Conservation (phyloP, 1,140 invertebrate species). For the Penaeus japonicus region DNA sequence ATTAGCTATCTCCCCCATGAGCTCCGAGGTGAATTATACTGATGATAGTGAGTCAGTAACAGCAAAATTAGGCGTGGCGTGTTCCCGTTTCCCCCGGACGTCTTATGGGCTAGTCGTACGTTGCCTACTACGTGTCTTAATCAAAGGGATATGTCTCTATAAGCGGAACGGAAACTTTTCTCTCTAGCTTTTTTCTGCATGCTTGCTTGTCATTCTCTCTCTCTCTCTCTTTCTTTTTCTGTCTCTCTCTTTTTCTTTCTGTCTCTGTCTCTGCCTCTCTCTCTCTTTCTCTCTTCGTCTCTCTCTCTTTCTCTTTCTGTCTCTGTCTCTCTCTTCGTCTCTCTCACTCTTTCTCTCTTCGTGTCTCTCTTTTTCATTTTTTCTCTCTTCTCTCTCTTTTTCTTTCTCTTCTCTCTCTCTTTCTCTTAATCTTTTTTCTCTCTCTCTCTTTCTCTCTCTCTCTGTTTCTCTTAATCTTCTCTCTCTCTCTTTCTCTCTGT, state of each 20-base stretch:
- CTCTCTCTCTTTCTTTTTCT: background rate
- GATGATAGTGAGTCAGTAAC: too few species aligned
- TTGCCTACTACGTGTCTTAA: background rate
- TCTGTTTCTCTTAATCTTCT: background rate
- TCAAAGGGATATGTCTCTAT: background rate
- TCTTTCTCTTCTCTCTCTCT: background rate
- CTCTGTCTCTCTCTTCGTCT: background rate
- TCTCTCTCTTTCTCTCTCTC: background rate
- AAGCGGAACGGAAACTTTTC: background rate
- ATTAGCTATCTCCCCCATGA: too few species aligned
- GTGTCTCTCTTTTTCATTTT: background rate
- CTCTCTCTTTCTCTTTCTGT: constrained; percentile 34
- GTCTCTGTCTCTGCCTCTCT: constrained; percentile 25
- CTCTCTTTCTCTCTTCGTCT: constrained; percentile 26
- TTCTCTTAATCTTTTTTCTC: background rate
- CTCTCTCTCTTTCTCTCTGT: background rate
- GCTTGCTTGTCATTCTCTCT: background rate
- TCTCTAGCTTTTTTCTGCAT: background rate
- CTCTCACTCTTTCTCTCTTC: background rate
- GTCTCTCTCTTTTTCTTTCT: background rate
- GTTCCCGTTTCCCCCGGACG: too few species aligned
- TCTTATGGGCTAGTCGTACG: too few species aligned
- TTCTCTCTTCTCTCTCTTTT: background rate
- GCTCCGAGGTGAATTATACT: too few species aligned
- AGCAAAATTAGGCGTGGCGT: too few species aligned